Percentiles rank a stretch among this genome's conserved stretches.
Evolutionary conservation across 1,140 invertebrate genomes (phyloP).

Genomic region (Apocrypta bakeri): DNA sequence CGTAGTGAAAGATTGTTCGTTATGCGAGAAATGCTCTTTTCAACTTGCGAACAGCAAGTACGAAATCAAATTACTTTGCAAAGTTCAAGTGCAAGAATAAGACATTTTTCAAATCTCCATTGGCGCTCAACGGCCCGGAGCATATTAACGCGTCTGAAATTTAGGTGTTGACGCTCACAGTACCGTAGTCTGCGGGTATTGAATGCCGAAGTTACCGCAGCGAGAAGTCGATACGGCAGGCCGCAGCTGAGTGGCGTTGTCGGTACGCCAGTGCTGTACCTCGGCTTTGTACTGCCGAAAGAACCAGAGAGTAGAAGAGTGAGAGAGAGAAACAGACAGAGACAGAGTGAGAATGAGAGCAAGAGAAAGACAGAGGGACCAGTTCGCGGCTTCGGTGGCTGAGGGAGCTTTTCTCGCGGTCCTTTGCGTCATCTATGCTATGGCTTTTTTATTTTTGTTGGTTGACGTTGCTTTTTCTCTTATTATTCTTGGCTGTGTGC

Average conservation of each 20-base stretch:
- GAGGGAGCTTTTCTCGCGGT: not conserved
- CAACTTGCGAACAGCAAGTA: not conserved
- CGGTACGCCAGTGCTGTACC: slow-evolving; percentile 26
- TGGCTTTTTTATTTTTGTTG: not conserved
- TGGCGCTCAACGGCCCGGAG: no score
- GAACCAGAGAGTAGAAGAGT: not conserved
- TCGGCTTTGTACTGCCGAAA: not conserved
- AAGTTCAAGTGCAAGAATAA: no score
- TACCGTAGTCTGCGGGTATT: not conserved
- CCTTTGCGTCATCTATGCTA: not conserved
- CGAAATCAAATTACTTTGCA: no score
- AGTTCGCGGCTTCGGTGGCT: not conserved
- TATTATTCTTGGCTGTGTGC: no score
- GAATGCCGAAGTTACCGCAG: slow-evolving; percentile 14
- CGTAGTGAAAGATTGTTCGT: not conserved
- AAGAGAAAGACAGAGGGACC: not conserved
- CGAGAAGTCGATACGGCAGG: slow-evolving; percentile 41
- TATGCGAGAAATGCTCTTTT: not conserved
- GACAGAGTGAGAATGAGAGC: not conserved
- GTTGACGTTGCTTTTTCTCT: not conserved
- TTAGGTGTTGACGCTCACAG: slow-evolving; percentile 30
- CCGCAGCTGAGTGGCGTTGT: slow-evolving; percentile 9
- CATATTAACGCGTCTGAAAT: no score
- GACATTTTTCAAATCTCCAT: no score
- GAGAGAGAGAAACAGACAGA: not conserved